Evolutionary conservation across 2,888 invertebrate species (phyloP), one percentile per base, ranked within the genome.

Genomic region (Polylopha cassiicola): DNA sequence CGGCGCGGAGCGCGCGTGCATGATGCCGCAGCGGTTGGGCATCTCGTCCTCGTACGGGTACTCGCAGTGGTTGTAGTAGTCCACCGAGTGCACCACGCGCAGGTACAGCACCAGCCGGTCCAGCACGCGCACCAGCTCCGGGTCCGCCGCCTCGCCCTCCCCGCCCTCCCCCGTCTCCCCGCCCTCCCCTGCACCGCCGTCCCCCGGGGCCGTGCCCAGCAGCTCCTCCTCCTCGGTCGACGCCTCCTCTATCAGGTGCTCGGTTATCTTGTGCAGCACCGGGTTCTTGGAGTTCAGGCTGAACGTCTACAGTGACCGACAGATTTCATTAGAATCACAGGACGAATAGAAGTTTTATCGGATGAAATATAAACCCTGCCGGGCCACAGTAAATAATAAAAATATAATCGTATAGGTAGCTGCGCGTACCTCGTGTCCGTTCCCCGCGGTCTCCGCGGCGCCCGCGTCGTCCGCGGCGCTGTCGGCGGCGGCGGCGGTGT

Each of bases 11-110:
- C 99, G 89, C 0, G 97, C 97, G 66, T 99, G 99, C 88, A 99
- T 95, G 53, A 99, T 97, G 5, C 99, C 99, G 75, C 99, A 98
- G 20, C 98, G 89, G 76, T 99, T 99, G 0, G 99, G 99, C 99
- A 99, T 99, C 76, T 98, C 98, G 72, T 99, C 99, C 75, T 99
- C 99, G 61, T 98, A 97, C 0, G 98, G 97, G 79, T 99, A 99
- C 68, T 99, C 99, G 65, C 97, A 97, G 65, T 97, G 97, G 80
- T 98, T 98, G 82, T 99, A 99, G 73, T 97, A 99, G 76, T 99
- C 99, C 34, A 99, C 94, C 0, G 99, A 99, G 75, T 99, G 98
- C 1, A 99, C 99, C 27, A 99, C 89, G 30, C 99, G 90, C 58
- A 99, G 84, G 71, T 99, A 99, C 32, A 99, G 73, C 31, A 99